Evolutionary conservation across 2,113 vertebrate species (phyloP).

Genomic region (Phrynocephalus versicolor): DNA sequence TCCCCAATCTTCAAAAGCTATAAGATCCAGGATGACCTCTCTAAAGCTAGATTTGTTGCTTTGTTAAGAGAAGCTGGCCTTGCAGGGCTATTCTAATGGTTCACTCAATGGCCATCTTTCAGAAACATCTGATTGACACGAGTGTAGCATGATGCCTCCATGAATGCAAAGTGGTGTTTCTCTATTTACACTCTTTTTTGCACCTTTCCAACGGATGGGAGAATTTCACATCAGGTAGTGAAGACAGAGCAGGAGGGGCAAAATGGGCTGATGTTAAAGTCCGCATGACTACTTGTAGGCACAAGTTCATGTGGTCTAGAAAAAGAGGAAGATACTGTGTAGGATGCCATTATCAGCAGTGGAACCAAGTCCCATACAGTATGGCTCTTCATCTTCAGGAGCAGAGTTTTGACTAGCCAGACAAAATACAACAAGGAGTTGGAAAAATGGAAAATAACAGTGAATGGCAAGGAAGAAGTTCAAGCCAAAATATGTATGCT

Average conservation of each 20-base stretch:
- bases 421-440: not conserved
- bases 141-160: too few species aligned
- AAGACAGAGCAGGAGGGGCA: not conserved
- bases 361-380: not conserved
- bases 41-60: too few species aligned
- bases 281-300: not conserved
- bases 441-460: not conserved
- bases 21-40: not conserved
- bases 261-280: not conserved
- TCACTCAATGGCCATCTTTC: too few species aligned
- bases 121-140: not conserved
- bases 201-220: too few species aligned
- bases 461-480: not conserved
- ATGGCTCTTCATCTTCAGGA: not conserved
- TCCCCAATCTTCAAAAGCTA: not conserved
- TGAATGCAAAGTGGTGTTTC: not conserved
- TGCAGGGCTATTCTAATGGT: too few species aligned
- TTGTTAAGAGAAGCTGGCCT: too few species aligned
- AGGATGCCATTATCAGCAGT: too few species aligned
- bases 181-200: not conserved
- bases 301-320: not conserved
- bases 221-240: not conserved
- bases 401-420: not conserved
- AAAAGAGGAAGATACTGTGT: not conserved
- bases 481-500: not conserved